A percentile compares a stretch with the other conserved stretches of the same genome.
phyloP scores from a whole-genome alignment of 2,888 invertebrate species.

The Cantharis lateralis region DNA sequence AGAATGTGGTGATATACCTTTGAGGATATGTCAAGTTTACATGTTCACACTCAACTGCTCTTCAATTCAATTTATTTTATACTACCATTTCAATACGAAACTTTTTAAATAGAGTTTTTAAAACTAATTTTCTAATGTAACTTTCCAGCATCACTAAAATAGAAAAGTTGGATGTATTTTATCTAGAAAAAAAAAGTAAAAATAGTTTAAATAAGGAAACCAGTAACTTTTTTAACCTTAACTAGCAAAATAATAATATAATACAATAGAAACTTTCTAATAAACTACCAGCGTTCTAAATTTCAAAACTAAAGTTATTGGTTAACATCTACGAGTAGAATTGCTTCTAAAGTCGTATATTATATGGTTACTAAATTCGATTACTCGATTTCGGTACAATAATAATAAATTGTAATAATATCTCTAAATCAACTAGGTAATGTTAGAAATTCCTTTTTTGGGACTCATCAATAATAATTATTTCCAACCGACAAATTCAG shows the following conservation, averaged over 20 bases:
- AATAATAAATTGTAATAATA: no score
- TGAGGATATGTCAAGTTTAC: conserved; percentile 3
- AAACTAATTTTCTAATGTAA: background rate
- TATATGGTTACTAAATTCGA: no score
- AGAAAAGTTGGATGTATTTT: background rate
- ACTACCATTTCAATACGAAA: background rate
- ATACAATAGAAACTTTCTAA: no score
- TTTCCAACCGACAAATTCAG: no score
- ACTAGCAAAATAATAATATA: background rate
- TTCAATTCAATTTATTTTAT: background rate
- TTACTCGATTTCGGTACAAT: no score
- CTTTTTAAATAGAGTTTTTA: background rate
- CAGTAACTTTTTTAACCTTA: background rate
- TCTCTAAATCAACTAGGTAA: no score
- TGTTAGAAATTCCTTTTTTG: no score
- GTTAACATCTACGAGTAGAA: no score
- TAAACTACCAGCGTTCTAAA: no score
- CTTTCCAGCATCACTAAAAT: background rate
- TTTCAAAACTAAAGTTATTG: no score
- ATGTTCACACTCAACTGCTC: conserved; percentile 1
- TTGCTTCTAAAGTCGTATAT: no score
- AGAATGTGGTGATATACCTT: background rate
- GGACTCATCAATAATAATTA: no score
- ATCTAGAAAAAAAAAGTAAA: background rate
- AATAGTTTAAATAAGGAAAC: background rate